Evolutionary conservation across 2,888 invertebrate species (phyloP).

Genomic region (Pristionchus exspectatus): DNA sequence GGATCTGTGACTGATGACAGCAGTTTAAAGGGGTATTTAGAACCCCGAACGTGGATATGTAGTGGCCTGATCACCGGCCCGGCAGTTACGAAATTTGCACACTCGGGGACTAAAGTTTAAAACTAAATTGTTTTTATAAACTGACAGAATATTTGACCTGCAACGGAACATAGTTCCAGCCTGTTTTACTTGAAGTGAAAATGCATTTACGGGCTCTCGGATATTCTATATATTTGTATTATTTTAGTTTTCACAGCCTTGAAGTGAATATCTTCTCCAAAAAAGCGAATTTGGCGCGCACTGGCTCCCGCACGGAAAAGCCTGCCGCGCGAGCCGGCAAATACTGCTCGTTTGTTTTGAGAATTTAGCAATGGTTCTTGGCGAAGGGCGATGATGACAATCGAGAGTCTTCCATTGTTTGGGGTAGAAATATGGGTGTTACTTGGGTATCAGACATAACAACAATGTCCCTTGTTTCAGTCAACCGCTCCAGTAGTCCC

Average conservation of each 20-base stretch:
- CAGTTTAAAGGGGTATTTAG: too few species aligned
- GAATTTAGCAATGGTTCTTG: conserved; percentile 6
- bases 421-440: not conserved
- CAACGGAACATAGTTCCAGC: too few species aligned
- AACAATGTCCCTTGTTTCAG: conserved; percentile 5
- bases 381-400: conserved; percentile 21
- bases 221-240: too few species aligned
- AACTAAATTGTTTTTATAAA: not conserved
- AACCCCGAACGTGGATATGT: too few species aligned
- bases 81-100: too few species aligned
- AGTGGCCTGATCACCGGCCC: too few species aligned
- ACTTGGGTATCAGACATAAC: not conserved
- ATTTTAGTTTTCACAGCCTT: too few species aligned
- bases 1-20: too few species aligned
- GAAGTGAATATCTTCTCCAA: not conserved
- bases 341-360: conserved; percentile 6
- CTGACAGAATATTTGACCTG: too few species aligned
- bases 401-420: conserved; percentile 20
- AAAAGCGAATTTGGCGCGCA: not conserved
- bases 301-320: not conserved
- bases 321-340: not conserved
- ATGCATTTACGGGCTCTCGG: too few species aligned
- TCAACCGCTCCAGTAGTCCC: not conserved
- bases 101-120: not conserved
- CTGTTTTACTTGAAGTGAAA: too few species aligned